Percentiles rank a stretch among this genome's conserved stretches.
Conservation (phyloP, 2,113 vertebrate genomes). For the Clarias gariepinus region DNA sequence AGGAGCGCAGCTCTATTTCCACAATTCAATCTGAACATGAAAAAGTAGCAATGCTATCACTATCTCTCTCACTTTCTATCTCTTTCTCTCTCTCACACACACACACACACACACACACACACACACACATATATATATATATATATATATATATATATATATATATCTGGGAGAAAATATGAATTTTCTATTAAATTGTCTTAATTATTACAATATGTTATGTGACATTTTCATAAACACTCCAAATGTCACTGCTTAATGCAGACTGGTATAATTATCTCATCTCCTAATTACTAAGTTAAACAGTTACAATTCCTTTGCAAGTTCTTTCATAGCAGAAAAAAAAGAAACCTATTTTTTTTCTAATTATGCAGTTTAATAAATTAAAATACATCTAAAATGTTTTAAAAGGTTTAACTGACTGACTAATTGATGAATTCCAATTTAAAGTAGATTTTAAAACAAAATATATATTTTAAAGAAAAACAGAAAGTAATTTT, state of each 20-base stretch:
- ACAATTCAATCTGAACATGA: constrained; percentile 32
- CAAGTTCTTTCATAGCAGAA: not conserved
- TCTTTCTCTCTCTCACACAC: not conserved
- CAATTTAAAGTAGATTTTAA: not conserved
- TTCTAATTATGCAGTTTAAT: not conserved
- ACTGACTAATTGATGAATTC: not conserved
- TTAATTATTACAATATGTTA: not conserved
- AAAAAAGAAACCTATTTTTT: not conserved
- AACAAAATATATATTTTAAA: not conserved
- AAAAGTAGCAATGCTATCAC: not conserved
- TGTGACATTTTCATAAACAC: not conserved
- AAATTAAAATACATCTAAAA: not conserved
- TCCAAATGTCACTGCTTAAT: not conserved
- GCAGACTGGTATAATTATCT: not conserved
- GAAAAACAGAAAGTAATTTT: no score
- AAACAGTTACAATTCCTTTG: not conserved
- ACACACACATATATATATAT: constrained; percentile 10
- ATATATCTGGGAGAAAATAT: not conserved
- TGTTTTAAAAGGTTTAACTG: not conserved
- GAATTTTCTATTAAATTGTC: not conserved
- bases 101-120: constrained; percentile 11
- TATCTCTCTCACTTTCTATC: no score
- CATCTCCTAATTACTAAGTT: not conserved
- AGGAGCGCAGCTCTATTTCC: constrained; percentile 7
- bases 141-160: not conserved